Base-by-base conservation (phyloP, 2,113 vertebrate species). In the Dissostichus mawsoni region DNA sequence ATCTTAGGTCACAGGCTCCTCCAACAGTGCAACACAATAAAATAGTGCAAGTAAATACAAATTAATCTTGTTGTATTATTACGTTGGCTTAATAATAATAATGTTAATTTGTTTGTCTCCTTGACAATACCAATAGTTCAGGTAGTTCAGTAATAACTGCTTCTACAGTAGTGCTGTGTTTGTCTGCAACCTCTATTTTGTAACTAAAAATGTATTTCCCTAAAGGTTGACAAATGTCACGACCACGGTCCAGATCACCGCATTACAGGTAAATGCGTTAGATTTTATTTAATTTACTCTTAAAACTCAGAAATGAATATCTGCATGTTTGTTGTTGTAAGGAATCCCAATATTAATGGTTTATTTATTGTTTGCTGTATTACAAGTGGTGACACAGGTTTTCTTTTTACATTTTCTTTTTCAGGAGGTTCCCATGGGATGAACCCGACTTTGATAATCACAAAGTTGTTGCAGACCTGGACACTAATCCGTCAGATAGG, bases 221-320 rank as follows among this genome's bases (percentile, higher is more conserved):
- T 85, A 5, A 83, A 94, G 92, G 91, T 84, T 50, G 64, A 59
- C 3, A 78, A 90, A 95, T 95, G 94, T 95, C 95, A 41, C 85
- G 84, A 76, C 90, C 87, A 7, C 87, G 75, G 44, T 91, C 94
- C 2, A 77, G 86, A 71, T 93, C 93, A 17, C 94, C 93, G 17
- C 33, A 66, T 62, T 89, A 81, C 90, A 95, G 93, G 95, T 95
- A 90, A 73, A 68, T 70, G 0, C 1, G 17, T 8, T 41, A 41
- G 36, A 6, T 41, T 41, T 41, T 8, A 41, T 41, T 41, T 8
- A 29, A 41, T 41, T 1, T 41, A 6, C 36, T 41, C 5, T 7
- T 51, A n/a, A 25, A 14, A n/a, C n/a, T 5, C 33, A 10, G 7
- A 52, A 2, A 23, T 44, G 1, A 20, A 7, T 41, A 41, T 41